These are phyloP conservation scores for Hemistola chrysoprasaria DNA, from an alignment of 2,888 invertebrate genomes.

Conservation along the genomic window DNA sequence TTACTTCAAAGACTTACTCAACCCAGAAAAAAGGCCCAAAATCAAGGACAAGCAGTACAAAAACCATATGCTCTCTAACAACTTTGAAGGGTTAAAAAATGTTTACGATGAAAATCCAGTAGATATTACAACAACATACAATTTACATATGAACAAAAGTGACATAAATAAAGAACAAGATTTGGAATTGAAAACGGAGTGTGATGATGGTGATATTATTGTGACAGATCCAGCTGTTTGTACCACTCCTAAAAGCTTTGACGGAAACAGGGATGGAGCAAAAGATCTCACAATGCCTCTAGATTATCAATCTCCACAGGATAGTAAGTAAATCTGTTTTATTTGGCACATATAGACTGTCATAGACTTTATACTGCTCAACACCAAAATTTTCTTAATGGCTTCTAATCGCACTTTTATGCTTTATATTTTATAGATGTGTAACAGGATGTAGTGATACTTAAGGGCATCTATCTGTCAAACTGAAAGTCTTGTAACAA, in stretches of 20 bases:
- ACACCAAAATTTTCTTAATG: too few relatives aligned
- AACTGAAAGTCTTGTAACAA: too few relatives aligned
- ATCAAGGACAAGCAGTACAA: slow-evolving; percentile 56
- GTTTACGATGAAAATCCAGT: slow-evolving; percentile 64
- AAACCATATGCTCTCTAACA: slow-evolving; percentile 49
- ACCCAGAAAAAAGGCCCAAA: slow-evolving; percentile 69
- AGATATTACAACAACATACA: slow-evolving; percentile 57
- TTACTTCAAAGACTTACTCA: slow-evolving; percentile 62
- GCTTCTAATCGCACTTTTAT: too few relatives aligned
- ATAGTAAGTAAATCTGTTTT: slow-evolving; percentile 58
- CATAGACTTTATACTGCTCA: too few relatives aligned
- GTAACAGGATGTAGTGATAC: too few relatives aligned
- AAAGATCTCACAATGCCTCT: slow-evolving; percentile 54
- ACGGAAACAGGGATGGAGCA: slow-evolving; percentile 56
- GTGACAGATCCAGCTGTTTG: slow-evolving; percentile 71
- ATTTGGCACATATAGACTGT: background rate
- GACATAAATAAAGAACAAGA: slow-evolving; percentile 56
- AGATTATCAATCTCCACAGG: slow-evolving; percentile 72
- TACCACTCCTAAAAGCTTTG: slow-evolving; percentile 62
- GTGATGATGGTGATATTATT: slow-evolving; percentile 73
- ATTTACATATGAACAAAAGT: slow-evolving; percentile 50
- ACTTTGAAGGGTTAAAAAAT: slow-evolving; percentile 60
- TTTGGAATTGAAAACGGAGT: slow-evolving; percentile 70
- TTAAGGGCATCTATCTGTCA: too few relatives aligned
- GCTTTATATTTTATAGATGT: too few relatives aligned